phyloP scores from a whole-genome alignment of 2,113 vertebrate species.

The Xiphias gladius region DNA sequence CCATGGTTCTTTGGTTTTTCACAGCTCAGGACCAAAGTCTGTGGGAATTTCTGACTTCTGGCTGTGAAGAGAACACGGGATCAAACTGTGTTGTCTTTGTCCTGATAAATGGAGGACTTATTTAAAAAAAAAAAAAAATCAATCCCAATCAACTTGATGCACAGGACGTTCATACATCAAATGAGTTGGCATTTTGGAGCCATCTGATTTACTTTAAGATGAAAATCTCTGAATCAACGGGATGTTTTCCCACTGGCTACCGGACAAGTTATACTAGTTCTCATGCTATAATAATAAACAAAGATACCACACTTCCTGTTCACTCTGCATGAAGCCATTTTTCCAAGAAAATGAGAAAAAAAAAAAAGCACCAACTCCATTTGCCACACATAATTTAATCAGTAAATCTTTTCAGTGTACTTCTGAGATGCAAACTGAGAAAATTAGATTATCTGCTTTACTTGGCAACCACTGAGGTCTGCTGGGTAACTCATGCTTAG shows the following conservation, averaged over 20 bases:
- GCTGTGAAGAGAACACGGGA: neutral
- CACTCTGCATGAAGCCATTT: conserved; percentile 50
- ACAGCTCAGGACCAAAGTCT: neutral
- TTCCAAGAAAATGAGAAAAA: conserved; percentile 16
- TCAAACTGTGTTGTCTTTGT: neutral
- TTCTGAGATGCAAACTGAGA: neutral
- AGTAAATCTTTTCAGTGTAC: neutral
- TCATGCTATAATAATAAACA: neutral
- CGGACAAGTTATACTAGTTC: neutral
- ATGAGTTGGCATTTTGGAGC: neutral
- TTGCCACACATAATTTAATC: neutral
- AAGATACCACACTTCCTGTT: neutral
- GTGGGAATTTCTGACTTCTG: neutral
- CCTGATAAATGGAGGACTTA: neutral
- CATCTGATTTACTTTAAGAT: neutral
- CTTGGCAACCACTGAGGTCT: neutral
- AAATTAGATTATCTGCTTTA: neutral
- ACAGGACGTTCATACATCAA: neutral
- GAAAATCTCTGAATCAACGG: neutral
- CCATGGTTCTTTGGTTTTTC: neutral
- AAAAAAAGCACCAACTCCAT: neutral
- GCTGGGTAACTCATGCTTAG: neutral
- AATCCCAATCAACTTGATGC: no score
- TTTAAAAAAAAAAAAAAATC: no score
- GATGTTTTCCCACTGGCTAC: neutral